These are phyloP conservation scores for Mergus octosetaceus DNA, from an alignment of 2,797 vertebrate species.

Conservation along the genomic window DNA sequence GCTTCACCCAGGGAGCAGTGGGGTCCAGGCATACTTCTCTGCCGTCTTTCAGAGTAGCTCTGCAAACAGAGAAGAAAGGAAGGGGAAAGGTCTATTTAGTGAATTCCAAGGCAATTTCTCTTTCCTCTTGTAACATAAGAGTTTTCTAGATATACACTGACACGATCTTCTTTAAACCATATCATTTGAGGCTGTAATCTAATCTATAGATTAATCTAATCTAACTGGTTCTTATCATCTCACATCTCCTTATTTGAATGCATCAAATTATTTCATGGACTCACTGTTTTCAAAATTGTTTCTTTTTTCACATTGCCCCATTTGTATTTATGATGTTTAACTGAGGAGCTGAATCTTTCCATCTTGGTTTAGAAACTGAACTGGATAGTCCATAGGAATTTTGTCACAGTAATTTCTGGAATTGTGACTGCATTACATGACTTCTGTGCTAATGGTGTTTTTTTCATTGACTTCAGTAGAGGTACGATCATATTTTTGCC, in stretches of 20 bases:
- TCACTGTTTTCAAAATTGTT: background rate
- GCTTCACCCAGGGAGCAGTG: constrained; percentile 60
- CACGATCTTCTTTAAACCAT: background rate
- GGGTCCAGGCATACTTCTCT: constrained; percentile 75
- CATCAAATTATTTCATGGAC: background rate
- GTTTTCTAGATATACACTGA: background rate
- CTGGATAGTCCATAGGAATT: background rate
- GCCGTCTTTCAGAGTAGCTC: constrained; percentile 54
- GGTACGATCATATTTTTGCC: background rate
- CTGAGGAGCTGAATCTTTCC: background rate
- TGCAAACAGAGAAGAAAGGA: background rate
- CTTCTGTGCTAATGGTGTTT: background rate
- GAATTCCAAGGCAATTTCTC: background rate
- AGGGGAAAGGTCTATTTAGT: background rate
- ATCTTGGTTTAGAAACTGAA: background rate
- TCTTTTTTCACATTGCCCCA: background rate
- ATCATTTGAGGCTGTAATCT: background rate
- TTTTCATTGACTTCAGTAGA: background rate
- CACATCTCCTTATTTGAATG: background rate
- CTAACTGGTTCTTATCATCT: background rate
- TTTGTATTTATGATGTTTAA: background rate
- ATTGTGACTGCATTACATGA: background rate
- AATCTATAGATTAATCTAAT: background rate
- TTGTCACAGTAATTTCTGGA: background rate
- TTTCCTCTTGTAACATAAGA: background rate